These are phyloP conservation scores for Boloria euphrosyne DNA, from an alignment of 2,888 invertebrate genomes.

Conservation along the genomic window DNA sequence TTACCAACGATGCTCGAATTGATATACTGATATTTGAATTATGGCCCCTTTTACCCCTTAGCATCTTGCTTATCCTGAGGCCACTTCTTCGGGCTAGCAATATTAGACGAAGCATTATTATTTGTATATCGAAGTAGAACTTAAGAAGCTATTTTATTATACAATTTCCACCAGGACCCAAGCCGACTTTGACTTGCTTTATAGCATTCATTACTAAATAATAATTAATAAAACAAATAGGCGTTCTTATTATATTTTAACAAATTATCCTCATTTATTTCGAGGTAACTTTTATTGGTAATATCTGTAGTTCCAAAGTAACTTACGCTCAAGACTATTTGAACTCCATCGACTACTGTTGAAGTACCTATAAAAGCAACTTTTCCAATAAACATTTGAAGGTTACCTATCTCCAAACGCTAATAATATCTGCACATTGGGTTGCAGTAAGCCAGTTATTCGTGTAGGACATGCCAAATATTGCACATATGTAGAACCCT, in stretches of 20 bases:
- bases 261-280: slow-evolving; percentile 10
- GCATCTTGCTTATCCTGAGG: no score
- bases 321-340: slow-evolving; percentile 14
- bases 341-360: slow-evolving; percentile 18
- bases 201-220: no score
- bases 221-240: no score
- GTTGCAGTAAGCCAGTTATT: slow-evolving; percentile 13
- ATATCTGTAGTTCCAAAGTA: slow-evolving; percentile 6
- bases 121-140: no score
- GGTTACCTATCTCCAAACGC: slow-evolving; percentile 26
- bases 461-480: slow-evolving; percentile 14
- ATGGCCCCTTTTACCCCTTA: no score
- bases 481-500: not conserved
- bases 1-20: no score
- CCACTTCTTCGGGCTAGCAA: no score
- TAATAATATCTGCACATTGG: slow-evolving; percentile 23
- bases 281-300: slow-evolving; percentile 13
- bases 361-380: slow-evolving; percentile 26
- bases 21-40: no score
- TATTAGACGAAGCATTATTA: no score
- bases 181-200: no score
- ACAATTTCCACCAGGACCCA: no score
- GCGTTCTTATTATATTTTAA: not conserved
- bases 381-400: slow-evolving; percentile 29
- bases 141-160: no score